Evolutionary conservation across 2,797 vertebrate species (phyloP), one percentile per base, ranked within the genome.

Genomic region (Cuculus canorus): DNA sequence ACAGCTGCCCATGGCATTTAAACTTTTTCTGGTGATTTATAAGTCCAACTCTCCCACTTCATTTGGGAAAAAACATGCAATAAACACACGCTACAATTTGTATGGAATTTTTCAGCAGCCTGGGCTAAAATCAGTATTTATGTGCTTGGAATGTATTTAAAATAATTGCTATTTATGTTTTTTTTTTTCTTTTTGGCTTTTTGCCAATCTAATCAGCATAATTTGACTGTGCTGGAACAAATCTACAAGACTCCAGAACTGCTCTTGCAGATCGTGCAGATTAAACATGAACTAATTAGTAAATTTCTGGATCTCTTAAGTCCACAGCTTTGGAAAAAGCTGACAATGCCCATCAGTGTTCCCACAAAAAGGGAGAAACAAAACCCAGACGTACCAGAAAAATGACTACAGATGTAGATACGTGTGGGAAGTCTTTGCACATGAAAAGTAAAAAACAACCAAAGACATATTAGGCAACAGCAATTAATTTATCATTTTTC

Each of bases 121-220:
- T 32, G 82, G 45, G 52, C 82, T 96, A 84, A 92, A 92, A 92
- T 80, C 56, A 18, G 60, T 77, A 47, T 96, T 93, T 90, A 92
- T 72, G 85, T 84, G 73, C 86, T 93, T 80, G 56, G 90, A 91
- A 86, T 94, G 92, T 82, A 82, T 95, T 94, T 91, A 45, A 91
- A 96, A 92, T 90, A 95, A 94, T 94, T 93, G 82, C 85, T 93
- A 73, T 70, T 91, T 96, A 86, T 95, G 79, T 70, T 75, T 41
- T 48, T 76, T 43, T 50, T 23, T 63, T 52, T 80, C 18, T 39
- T 65, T 72, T 66, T 82, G 43, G 79, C 65, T 78, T 90, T 93
- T 91, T 91, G 53, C 92, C 92, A 91, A 68, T 60, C 80, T 88
- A 73, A 95, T 96, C 94, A 93, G 73, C 91, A 84, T 95, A 90